Conservation (phyloP, 35 echinoderm and acorn worm species). For the Ophioderma brevispina region DNA sequence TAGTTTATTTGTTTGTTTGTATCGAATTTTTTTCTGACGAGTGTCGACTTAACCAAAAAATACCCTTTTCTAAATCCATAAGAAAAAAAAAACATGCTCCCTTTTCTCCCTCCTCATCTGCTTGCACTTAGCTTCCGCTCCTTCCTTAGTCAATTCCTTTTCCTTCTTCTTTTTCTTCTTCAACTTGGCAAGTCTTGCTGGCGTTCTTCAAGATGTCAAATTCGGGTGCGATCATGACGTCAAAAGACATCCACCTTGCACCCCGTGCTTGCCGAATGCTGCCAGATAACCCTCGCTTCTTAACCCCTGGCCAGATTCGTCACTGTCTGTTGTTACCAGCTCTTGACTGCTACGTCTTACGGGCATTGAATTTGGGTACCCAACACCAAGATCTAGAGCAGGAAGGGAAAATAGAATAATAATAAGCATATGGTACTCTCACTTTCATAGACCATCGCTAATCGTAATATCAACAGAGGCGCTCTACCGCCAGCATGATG, state of each 20-base stretch:
- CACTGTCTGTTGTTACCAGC: conserved; percentile 26
- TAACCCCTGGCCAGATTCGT: conserved; percentile 71
- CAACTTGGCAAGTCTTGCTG: conserved; percentile 85
- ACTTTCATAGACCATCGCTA: too few relatives aligned
- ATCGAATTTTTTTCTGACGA: too few relatives aligned
- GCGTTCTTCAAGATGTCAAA: conserved; percentile 73
- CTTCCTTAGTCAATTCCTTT: conserved; percentile 74
- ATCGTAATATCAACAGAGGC: too few relatives aligned
- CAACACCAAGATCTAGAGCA: conserved; percentile 58
- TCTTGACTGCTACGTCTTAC: conserved; percentile 50
- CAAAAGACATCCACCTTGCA: conserved; percentile 83
- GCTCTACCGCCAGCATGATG: too few relatives aligned
- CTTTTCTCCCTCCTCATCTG: conserved; percentile 93
- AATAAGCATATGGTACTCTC: too few relatives aligned
- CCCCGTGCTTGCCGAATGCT: conserved; percentile 25
- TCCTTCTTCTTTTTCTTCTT: conserved; percentile 95
- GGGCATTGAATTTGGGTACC: conserved; percentile 74
- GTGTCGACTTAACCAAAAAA: too few relatives aligned
- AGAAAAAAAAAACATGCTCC: too few relatives aligned
- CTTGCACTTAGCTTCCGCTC: conserved; percentile 80
- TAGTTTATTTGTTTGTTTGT: too few relatives aligned
- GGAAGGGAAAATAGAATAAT: not conserved
- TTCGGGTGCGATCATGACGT: conserved; percentile 83
- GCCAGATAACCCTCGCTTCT: conserved; percentile 79
- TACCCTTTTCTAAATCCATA: too few relatives aligned